Conservation (phyloP, 53 echinoderm and acorn worm species). For the Echinarachnius parma region DNA sequence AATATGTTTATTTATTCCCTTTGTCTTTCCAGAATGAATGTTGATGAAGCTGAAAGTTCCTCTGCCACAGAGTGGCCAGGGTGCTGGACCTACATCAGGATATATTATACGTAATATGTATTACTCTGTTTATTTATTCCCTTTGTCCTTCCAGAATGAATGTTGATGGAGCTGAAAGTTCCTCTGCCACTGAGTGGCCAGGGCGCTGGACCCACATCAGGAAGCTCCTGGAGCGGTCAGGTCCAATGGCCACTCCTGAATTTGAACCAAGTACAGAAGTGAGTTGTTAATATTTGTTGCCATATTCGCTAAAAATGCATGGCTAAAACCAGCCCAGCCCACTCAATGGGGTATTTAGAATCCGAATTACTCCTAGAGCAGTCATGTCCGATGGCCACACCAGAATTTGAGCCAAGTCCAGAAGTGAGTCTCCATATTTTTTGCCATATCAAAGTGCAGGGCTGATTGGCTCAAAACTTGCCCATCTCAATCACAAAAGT, state of each 20-base stretch:
- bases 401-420: conserved; percentile 94
- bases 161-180: conserved; percentile 16
- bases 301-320: too few species aligned
- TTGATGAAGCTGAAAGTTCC: too few species aligned
- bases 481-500: too few species aligned
- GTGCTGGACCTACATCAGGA: too few species aligned
- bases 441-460: too few species aligned
- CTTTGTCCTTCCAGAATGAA: conserved; percentile 10
- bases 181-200: conserved; percentile 67
- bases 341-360: too few species aligned
- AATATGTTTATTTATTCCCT: background rate
- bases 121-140: background rate
- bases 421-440: conserved; percentile 63
- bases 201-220: conserved; percentile 93
- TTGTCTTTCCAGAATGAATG: too few species aligned
- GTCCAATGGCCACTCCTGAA: conserved; percentile 93
- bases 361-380: conserved; percentile 81
- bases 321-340: too few species aligned
- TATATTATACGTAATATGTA: too few species aligned
- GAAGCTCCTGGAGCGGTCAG: conserved; percentile 81
- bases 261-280: conserved; percentile 97
- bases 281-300: background rate
- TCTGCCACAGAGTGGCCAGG: too few species aligned
- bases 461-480: too few species aligned
- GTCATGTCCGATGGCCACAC: conserved; percentile 87